Evolutionary conservation across 2,113 vertebrate species (phyloP), one percentile per base, ranked within the genome.

Genomic region (Platysteira castanea): DNA sequence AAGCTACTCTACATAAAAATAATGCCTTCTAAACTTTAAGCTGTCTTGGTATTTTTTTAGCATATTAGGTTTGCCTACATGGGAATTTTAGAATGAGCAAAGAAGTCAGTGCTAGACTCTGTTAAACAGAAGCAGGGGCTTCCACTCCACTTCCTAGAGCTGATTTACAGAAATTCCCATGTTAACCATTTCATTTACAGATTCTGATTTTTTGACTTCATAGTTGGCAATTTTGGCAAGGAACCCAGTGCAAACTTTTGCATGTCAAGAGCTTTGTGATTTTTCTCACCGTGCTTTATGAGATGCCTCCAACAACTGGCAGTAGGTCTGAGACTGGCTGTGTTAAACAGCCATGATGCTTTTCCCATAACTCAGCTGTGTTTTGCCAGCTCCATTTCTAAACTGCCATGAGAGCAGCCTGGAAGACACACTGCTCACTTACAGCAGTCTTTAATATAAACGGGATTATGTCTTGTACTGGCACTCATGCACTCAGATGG

Each of bases 401-500:
- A 94, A 65, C 89, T 93, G 87, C 89, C 87, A 84, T 18, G 80
- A 94, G 77, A 97, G 81, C 91, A 96, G 91, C 87, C 96, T 91
- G 87, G 69, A 93, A 82, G 84, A 87, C 61, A 82, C 94, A 69
- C 74, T 96, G 94, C 94, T 95, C 87, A 83, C 89, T 95, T 96
- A 28, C 69, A 76, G 93, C 69, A 84, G 80, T 30, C 84, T 91
- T 91, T 84, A 87, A 39, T 73, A 69, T 13, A 76, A 95, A 82
- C 61, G 73, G 74, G 84, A 69, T 89, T 76, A 87, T 85, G 65
- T 37, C 74, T 71, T 57, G 53, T 42, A 42, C 27, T 96, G 94
- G 89, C 91, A 76, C 57, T 69, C 89, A 20, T 52, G 76, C 41
- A 87, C 44, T 79, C 65, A 73, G 81, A 93, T 65, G 77, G 89